Percentiles rank a stretch among this genome's conserved stretches.
Conservation (phyloP, 2,888 invertebrate genomes). For the Cacoxenus indagator region DNA sequence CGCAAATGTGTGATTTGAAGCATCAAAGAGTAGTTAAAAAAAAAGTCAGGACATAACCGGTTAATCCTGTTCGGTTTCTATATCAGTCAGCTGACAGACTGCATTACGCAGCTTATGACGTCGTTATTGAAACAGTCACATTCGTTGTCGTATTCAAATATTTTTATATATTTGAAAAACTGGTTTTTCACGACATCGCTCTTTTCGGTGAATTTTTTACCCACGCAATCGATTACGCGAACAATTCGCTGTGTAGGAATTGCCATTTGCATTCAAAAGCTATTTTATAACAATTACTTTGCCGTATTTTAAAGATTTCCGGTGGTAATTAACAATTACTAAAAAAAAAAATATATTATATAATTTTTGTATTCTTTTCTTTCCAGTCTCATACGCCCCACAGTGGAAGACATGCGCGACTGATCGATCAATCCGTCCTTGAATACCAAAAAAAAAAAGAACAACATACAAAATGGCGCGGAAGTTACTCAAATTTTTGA, state of each 20-base stretch:
- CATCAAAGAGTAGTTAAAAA: no score
- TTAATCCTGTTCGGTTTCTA: background rate
- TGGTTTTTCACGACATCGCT: conserved; percentile 9
- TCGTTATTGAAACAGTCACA: background rate
- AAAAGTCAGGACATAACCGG: background rate
- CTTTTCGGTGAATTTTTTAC: conserved; percentile 6
- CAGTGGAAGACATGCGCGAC: no score
- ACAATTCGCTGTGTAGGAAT: background rate
- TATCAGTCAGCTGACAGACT: no score
- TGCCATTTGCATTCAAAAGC: conserved; percentile 2
- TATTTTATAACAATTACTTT: background rate
- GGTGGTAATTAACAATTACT: no score
- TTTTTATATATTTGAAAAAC: conserved; percentile 7
- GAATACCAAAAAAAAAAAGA: background rate
- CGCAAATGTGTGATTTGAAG: no score
- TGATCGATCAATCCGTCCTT: background rate
- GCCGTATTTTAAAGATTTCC: no score
- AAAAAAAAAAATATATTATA: no score
- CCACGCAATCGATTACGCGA: conserved; percentile 18
- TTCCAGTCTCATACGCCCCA: no score
- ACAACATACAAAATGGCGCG: conserved; percentile 77
- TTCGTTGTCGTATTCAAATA: background rate
- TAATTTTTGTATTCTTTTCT: no score
- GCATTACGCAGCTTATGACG: background rate
- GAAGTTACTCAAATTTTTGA: conserved; percentile 91